Percentiles rank a stretch among this genome's conserved stretches.
phyloP scores from a whole-genome alignment of 2,113 vertebrate species.

The Neodon shergylaensis region DNA sequence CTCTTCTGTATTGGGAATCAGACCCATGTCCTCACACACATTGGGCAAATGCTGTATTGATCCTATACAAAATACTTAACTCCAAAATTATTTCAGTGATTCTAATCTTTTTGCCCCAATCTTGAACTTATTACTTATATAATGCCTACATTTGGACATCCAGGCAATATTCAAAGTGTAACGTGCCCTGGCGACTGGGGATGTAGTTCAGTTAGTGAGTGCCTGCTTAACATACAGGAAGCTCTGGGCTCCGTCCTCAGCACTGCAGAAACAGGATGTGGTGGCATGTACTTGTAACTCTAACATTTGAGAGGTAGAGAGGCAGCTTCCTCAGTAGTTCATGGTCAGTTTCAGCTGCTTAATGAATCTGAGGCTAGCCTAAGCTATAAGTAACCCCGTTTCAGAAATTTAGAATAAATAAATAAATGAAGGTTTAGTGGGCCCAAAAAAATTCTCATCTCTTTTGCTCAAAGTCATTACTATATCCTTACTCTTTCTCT shows the following conservation, averaged over 20 bases:
- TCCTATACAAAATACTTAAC: background rate
- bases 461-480: constrained; percentile 6
- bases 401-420: background rate
- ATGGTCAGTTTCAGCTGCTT: background rate
- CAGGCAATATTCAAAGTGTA: background rate
- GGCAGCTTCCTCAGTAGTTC: background rate
- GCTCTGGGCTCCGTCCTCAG: background rate
- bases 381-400: background rate
- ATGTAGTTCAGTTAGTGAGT: background rate
- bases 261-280: background rate
- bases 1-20: background rate
- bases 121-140: background rate
- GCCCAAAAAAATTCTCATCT: background rate
- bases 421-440: background rate
- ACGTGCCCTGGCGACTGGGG: background rate
- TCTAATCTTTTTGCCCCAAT: background rate
- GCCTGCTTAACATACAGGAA: background rate
- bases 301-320: background rate
- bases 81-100: constrained; percentile 41
- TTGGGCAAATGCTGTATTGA: background rate
- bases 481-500: background rate
- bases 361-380: background rate
- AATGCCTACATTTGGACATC: background rate
- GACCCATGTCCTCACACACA: background rate
- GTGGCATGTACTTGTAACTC: background rate